These are phyloP conservation scores for Pachyseris speciosa DNA, from an alignment of 64 coral and sea anemone species.

Conservation along the genomic window DNA sequence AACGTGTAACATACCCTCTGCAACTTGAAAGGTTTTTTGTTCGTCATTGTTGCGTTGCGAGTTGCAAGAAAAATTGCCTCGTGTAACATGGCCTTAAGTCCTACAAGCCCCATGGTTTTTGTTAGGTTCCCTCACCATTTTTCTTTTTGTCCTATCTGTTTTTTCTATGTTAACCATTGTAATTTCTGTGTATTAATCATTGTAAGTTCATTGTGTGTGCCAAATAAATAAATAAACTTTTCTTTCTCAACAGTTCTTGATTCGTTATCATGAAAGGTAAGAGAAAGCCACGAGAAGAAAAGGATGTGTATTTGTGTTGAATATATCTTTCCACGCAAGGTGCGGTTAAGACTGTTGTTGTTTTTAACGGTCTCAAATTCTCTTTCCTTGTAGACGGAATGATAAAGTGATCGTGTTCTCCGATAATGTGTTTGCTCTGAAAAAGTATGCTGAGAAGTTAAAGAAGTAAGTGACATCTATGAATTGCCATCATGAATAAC, in stretches of 20 bases:
- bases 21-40: too few species aligned
- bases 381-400: constrained; percentile 79
- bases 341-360: neutral
- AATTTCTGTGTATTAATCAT: too few species aligned
- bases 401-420: constrained; percentile 99
- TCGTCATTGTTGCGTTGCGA: too few species aligned
- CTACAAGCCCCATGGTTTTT: too few species aligned
- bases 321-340: neutral
- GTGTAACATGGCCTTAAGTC: too few species aligned
- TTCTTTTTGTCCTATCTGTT: too few species aligned
- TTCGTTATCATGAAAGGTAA: constrained; percentile 97
- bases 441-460: constrained; percentile 92
- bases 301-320: neutral
- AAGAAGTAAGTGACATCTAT: constrained; percentile 77
- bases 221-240: neutral
- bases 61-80: too few species aligned
- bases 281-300: neutral
- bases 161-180: too few species aligned
- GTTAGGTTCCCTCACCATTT: too few species aligned
- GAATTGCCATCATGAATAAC: neutral
- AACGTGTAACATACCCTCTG: too few species aligned
- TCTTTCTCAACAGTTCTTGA: constrained; percentile 74
- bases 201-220: too few species aligned
- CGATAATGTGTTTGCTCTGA: constrained; percentile 97
- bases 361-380: neutral